Base-by-base conservation (phyloP, 2,888 invertebrate genomes). In the Protonemura montana region DNA sequence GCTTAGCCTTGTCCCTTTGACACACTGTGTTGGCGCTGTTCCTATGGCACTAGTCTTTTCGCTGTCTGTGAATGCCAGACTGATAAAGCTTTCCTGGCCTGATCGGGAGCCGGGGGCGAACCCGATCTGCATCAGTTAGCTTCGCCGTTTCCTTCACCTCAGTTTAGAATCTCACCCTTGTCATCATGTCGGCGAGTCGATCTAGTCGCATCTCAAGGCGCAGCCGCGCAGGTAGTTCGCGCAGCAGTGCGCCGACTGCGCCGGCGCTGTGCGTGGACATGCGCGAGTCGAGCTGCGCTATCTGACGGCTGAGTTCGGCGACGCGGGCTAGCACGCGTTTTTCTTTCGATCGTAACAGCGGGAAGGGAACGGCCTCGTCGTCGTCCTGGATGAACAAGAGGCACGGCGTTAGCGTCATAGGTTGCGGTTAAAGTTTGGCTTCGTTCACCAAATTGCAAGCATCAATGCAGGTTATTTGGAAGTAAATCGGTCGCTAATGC, bases 301-400 rank as follows among this genome's bases (percentile, higher is more conserved):
- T 90, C 89, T 91, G 90, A 88, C 89, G 89, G 90, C 91, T 88
- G 90, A 91, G 89, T 90, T 91, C 87, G 89, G 91, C 88, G 82
- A 93, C 91, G 3, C 93, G 92, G 85, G 93, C 91, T 89, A 95
- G 90, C n/a, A 95, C 92, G 89, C 93, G 92, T 87, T 92, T 92
- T 89, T 96, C 95, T 89, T 94, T 93, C 89, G 93, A 92, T 85
- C 93, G 93, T 85, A 94, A 90, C 85, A 95, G 90, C 1, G 95
- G 95, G 85, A 94, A 91, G 25, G 94, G 93, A 6, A 94, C 93
- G 0, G 94, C 93, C 7, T 92, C 91, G 28, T 92, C 91, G 0
- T 91, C 89, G 88, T 59, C 59, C 59, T 59, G 59, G 6, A 2
- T 10, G 59, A 1, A 21, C 21, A 10, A 21, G 59, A 5, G 78